A percentile compares a stretch with the other conserved stretches of the same genome.
These are phyloP conservation scores for Matsumurasca onukii DNA, from an alignment of 1,140 invertebrate genomes.

Conservation along the genomic window DNA sequence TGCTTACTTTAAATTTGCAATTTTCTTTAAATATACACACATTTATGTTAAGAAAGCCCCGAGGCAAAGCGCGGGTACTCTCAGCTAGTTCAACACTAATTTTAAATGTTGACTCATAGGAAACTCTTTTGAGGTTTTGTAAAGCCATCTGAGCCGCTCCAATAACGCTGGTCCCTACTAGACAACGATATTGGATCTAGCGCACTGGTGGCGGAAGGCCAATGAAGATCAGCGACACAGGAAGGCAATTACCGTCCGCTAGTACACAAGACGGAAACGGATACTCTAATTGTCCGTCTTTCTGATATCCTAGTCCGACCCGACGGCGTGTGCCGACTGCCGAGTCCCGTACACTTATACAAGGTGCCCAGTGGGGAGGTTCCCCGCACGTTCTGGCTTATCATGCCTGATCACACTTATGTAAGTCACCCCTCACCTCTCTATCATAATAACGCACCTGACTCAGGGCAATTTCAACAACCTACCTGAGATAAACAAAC, in stretches of 20 bases:
- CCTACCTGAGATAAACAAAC: no score
- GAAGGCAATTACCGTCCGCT: conserved; percentile 6
- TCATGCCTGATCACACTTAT: neutral
- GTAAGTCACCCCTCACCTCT: no score
- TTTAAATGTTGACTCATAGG: no score
- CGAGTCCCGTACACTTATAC: conserved; percentile 2
- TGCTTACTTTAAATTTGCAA: no score
- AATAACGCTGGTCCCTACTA: neutral
- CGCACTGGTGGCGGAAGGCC: neutral
- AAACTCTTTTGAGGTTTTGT: neutral
- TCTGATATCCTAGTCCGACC: neutral
- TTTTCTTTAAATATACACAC: no score
- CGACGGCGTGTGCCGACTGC: neutral
- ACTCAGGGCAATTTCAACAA: no score
- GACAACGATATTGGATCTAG: no score
- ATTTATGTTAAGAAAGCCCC: no score
- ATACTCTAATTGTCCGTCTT: conserved; percentile 3
- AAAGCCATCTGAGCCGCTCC: neutral
- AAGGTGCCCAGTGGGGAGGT: conserved; percentile 3
- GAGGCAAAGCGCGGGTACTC: no score
- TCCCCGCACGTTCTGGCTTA: conserved; percentile 7
- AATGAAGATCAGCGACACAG: conserved; percentile 14
- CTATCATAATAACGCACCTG: no score
- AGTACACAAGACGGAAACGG: neutral
- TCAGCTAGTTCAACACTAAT: no score